Conservation (phyloP, 2,888 invertebrate genomes). For the Sminthurides aquaticus region DNA sequence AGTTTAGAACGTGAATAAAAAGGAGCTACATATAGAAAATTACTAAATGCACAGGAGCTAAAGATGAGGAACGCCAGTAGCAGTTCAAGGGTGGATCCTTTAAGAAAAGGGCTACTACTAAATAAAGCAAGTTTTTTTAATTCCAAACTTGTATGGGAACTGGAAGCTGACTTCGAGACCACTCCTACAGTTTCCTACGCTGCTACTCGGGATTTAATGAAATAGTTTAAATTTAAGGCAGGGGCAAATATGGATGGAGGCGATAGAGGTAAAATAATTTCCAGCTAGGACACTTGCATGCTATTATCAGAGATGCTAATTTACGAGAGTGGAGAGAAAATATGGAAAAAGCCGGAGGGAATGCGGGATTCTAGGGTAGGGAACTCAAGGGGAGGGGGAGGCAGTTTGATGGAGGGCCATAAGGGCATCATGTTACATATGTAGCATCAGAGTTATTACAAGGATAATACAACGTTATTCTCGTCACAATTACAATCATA, state of each 20-base stretch:
- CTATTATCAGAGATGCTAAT: neutral
- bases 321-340: too few species aligned
- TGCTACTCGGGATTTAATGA: neutral
- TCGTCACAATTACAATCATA: too few species aligned
- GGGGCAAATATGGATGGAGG: neutral
- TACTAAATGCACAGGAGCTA: neutral
- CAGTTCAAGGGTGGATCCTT: neutral
- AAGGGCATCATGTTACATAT: neutral
- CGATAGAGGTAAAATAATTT: neutral
- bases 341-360: too few species aligned
- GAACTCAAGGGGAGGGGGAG: too few species aligned
- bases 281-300: neutral
- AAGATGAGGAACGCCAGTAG: neutral
- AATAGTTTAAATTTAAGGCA: neutral
- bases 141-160: too few species aligned
- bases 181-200: too few species aligned
- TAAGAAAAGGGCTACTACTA: neutral
- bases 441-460: too few species aligned
- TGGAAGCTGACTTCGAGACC: too few species aligned
- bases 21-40: neutral
- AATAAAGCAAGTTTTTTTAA: too few species aligned
- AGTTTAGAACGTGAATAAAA: neutral
- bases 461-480: too few species aligned
- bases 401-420: neutral
- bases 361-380: too few species aligned